Conservation (phyloP, 1,140 invertebrate species). For the Ephestia elutella region DNA sequence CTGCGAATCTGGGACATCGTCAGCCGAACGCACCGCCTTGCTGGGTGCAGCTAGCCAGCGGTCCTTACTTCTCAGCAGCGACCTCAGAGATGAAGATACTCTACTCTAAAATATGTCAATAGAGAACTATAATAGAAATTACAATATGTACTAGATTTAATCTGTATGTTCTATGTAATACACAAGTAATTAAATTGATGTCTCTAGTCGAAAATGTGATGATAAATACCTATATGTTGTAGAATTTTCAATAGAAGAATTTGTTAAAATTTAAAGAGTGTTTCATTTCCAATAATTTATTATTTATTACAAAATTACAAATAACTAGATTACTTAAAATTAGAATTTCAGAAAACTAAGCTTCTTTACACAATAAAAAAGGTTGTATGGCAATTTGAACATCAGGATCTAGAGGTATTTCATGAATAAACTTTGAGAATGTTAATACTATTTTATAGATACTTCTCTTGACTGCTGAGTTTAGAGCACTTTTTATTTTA, state of each 20-base stretch:
- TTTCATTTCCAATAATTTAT: slow-evolving; percentile 23
- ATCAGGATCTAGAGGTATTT: slow-evolving; percentile 76
- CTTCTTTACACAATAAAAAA: slow-evolving; percentile 72
- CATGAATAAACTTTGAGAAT: slow-evolving; percentile 80
- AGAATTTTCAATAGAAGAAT: slow-evolving; percentile 23
- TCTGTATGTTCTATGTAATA: slow-evolving; percentile 7
- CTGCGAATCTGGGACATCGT: slow-evolving; percentile 71
- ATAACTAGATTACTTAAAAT: slow-evolving; percentile 5
- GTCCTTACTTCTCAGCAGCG: slow-evolving; percentile 57
- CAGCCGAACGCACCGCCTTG: slow-evolving; percentile 70
- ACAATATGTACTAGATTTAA: too few relatives aligned
- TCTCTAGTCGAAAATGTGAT: slow-evolving; percentile 10
- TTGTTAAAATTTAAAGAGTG: slow-evolving; percentile 11
- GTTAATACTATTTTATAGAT: slow-evolving; percentile 82
- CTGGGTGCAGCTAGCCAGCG: slow-evolving; percentile 62
- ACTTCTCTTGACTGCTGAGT: slow-evolving; percentile 80
- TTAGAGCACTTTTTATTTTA: slow-evolving; percentile 77
- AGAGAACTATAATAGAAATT: background rate
- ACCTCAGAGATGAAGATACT: slow-evolving; percentile 67
- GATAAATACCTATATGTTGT: slow-evolving; percentile 18
- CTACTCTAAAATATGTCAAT: slow-evolving; percentile 42
- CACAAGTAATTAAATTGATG: background rate
- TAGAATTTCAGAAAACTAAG: slow-evolving; percentile 30
- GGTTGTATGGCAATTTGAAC: slow-evolving; percentile 68
- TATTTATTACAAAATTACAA: slow-evolving; percentile 17